Percentiles rank a stretch among this genome's conserved stretches.
Conservation (phyloP, 1,140 invertebrate genomes). For the Achatina immaculata region DNA sequence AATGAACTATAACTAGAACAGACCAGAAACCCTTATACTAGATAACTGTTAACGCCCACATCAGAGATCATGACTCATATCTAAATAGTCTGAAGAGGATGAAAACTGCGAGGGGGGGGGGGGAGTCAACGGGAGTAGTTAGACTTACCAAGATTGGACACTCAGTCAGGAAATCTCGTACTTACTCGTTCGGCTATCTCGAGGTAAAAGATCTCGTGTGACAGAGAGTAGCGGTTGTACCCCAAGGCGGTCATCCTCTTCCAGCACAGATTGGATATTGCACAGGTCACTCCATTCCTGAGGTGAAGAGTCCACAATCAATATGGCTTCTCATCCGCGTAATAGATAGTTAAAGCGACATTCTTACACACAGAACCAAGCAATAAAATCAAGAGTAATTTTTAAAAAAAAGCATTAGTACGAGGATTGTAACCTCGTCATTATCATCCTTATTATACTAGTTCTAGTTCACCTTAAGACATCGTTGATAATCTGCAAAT, state of each 20-base stretch:
- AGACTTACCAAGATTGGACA: too few relatives aligned
- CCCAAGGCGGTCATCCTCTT: conserved; percentile 53
- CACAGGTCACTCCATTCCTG: conserved; percentile 44
- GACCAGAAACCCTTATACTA: too few relatives aligned
- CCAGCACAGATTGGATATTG: conserved; percentile 61
- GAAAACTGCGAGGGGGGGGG: too few relatives aligned
- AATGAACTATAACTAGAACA: too few relatives aligned
- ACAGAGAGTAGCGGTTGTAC: conserved; percentile 61
- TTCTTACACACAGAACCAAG: background rate
- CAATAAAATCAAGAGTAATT: background rate
- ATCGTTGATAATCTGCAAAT: too few relatives aligned
- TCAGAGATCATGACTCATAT: too few relatives aligned
- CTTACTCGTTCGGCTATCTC: conserved; percentile 63
- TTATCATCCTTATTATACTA: background rate
- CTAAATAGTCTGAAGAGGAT: too few relatives aligned
- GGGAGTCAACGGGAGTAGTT: too few relatives aligned
- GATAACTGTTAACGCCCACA: too few relatives aligned
- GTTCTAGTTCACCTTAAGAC: background rate
- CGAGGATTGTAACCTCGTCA: background rate
- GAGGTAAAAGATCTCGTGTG: conserved; percentile 65
- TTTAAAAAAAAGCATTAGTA: background rate
- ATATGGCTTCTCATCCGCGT: background rate
- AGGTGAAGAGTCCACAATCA: conserved; percentile 40
- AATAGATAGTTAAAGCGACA: background rate
- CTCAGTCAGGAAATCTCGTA: too few relatives aligned